These are phyloP conservation scores for Nematolebias whitei DNA, from an alignment of 2,113 vertebrate genomes.

Conservation along the genomic window DNA sequence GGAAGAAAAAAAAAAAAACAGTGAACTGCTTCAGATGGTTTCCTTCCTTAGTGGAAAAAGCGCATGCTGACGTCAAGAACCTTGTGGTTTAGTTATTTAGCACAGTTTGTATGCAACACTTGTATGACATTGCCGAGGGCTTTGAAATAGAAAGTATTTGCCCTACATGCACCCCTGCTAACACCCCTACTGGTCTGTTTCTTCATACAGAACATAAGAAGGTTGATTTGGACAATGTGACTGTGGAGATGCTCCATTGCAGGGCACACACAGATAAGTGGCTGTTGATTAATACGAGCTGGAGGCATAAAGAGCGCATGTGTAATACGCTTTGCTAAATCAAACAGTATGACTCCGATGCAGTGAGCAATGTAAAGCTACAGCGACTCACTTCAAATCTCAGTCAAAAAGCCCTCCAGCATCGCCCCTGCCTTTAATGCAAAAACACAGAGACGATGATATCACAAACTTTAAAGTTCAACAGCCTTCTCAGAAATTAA, in stretches of 20 bases:
- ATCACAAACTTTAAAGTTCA: constrained; percentile 39
- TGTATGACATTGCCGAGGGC: constrained; percentile 65
- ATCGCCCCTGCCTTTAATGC: constrained; percentile 39
- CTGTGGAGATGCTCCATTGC: constrained; percentile 50
- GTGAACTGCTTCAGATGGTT: constrained; percentile 42
- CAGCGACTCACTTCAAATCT: constrained; percentile 53
- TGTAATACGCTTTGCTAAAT: constrained; percentile 49
- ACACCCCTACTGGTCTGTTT: constrained; percentile 35
- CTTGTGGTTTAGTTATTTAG: constrained; percentile 32
- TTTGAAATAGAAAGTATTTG: constrained; percentile 61
- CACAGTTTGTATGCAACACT: constrained; percentile 18
- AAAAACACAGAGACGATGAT: constrained; percentile 47
- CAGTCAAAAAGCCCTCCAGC: constrained; percentile 32
- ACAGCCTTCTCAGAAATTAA: constrained; percentile 31
- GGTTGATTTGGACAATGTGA: constrained; percentile 29
- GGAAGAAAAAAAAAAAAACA: constrained; percentile 14
- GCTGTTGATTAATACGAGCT: constrained; percentile 46
- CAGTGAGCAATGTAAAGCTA: constrained; percentile 46
- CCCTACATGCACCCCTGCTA: constrained; percentile 24
- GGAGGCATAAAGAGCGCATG: constrained; percentile 41
- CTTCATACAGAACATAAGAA: constrained; percentile 24
- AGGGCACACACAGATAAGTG: constrained; percentile 49
- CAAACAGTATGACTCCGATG: constrained; percentile 45
- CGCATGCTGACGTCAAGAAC: constrained; percentile 25
- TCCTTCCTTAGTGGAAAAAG: constrained; percentile 44